phyloP scores from a whole-genome alignment of 2,113 vertebrate genomes.

The Atherinomorus stipes region DNA sequence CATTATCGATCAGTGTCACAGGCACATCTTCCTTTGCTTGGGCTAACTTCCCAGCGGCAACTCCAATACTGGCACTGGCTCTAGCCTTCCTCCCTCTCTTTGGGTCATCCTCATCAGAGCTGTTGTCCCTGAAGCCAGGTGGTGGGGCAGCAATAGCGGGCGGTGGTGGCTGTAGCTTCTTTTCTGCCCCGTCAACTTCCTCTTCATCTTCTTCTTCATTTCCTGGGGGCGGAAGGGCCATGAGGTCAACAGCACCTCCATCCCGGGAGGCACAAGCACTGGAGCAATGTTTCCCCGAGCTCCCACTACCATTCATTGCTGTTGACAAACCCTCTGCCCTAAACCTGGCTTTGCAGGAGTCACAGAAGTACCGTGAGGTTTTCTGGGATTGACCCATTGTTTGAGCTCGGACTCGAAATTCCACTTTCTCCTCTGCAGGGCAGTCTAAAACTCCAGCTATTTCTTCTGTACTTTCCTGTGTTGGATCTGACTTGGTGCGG shows the following conservation, averaged over 20 bases:
- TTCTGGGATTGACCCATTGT: slow-evolving; percentile 88
- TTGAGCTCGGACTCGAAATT: slow-evolving; percentile 88
- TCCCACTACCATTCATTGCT: slow-evolving; percentile 60
- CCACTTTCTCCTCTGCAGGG: slow-evolving; percentile 78
- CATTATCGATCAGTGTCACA: slow-evolving; percentile 94
- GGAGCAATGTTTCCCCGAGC: slow-evolving; percentile 78
- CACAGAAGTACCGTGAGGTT: slow-evolving; percentile 88
- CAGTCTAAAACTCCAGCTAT: slow-evolving; percentile 76
- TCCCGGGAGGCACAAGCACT: slow-evolving; percentile 86
- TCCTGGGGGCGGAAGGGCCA: slow-evolving; percentile 92
- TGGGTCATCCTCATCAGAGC: slow-evolving; percentile 94
- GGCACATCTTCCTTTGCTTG: slow-evolving; percentile 90
- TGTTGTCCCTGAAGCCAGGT: slow-evolving; percentile 97
- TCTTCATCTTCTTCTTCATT: slow-evolving; percentile 88
- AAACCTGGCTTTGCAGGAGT: slow-evolving; percentile 93
- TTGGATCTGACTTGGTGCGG: slow-evolving; percentile 96
- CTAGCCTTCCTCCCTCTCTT: slow-evolving; percentile 86
- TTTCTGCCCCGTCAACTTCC: slow-evolving; percentile 73
- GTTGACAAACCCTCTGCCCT: slow-evolving; percentile 79
- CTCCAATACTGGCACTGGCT: slow-evolving; percentile 23
- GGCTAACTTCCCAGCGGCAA: slow-evolving; percentile 52
- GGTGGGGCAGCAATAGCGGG: slow-evolving; percentile 94
- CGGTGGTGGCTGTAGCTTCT: slow-evolving; percentile 85
- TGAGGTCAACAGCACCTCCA: slow-evolving; percentile 92
- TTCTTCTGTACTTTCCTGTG: slow-evolving; percentile 90